These are phyloP conservation scores for Dyspetes luteomarginatus DNA, from an alignment of 2,888 invertebrate genomes.

Conservation along the genomic window DNA sequence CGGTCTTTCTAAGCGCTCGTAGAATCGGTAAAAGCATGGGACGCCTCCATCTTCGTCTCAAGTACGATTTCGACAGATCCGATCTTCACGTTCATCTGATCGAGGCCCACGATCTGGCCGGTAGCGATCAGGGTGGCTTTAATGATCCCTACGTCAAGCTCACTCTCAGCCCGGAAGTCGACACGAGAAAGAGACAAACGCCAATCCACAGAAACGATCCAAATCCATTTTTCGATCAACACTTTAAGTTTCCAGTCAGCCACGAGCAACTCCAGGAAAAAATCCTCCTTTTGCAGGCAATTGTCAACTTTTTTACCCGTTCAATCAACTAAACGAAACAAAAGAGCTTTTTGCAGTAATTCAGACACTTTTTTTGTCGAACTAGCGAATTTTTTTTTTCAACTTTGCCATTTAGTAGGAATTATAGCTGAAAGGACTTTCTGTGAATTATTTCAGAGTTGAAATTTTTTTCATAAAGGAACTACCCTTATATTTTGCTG, in stretches of 20 bases:
- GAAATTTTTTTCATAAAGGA: too few relatives aligned
- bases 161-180: slow-evolving; percentile 92
- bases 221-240: slow-evolving; percentile 95
- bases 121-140: slow-evolving; percentile 94
- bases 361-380: too few relatives aligned
- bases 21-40: slow-evolving; percentile 89
- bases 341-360: too few relatives aligned
- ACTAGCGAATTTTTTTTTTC: too few relatives aligned
- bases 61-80: slow-evolving; percentile 95
- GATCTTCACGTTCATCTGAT: slow-evolving; percentile 96
- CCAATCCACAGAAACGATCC: slow-evolving; percentile 92
- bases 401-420: too few relatives aligned
- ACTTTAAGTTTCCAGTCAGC: slow-evolving; percentile 96
- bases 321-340: not conserved
- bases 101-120: slow-evolving; percentile 94
- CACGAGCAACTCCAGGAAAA: slow-evolving; percentile 94
- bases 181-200: slow-evolving; percentile 93
- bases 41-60: slow-evolving; percentile 92
- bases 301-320: not conserved
- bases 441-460: too few relatives aligned
- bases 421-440: too few relatives aligned
- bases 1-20: slow-evolving; percentile 88
- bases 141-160: slow-evolving; percentile 95
- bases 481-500: too few relatives aligned
- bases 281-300: slow-evolving; percentile 89